Evolutionary conservation across 2,888 invertebrate species (phyloP).

Genomic region (Volucella inanis): DNA sequence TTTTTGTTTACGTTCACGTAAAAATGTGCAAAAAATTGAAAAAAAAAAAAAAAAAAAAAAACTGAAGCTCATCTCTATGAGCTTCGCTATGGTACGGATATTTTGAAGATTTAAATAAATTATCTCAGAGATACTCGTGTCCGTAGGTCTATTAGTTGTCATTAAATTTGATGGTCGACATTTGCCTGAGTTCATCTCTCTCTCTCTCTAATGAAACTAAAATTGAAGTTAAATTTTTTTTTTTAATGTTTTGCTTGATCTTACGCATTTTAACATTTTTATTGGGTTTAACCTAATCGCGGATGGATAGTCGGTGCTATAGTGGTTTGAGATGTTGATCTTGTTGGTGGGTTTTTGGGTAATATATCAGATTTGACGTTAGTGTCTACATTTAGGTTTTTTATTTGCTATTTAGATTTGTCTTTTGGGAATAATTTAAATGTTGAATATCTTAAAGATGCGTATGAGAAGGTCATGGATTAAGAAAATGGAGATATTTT

Average conservation of each 20-base stretch:
- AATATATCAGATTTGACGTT: conserved; percentile 22
- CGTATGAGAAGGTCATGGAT: no score
- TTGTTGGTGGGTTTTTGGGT: conserved; percentile 3
- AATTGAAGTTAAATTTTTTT: neutral
- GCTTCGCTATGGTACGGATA: conserved; percentile 6
- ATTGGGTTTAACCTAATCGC: no score
- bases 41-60: no score
- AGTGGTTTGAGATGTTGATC: conserved; percentile 25
- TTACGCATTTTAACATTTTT: conserved; percentile 13
- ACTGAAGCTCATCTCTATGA: neutral
- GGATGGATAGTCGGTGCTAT: neutral
- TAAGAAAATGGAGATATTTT: no score
- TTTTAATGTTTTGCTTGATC: conserved; percentile 1
- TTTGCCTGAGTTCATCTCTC: conserved; percentile 19
- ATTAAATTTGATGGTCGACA: conserved; percentile 6
- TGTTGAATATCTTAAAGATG: no score
- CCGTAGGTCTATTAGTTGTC: conserved; percentile 32
- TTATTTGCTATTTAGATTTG: neutral
- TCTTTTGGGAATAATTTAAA: no score
- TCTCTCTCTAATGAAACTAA: no score
- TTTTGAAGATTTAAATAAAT: conserved; percentile 28
- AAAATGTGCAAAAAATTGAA: no score
- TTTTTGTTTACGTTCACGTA: neutral
- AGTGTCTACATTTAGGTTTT: neutral
- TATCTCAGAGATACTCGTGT: neutral